Percentiles rank a stretch among this genome's conserved stretches.
These are phyloP conservation scores for Tursiops truncatus DNA, from an alignment of 2,113 vertebrate species.

Conservation along the genomic window DNA sequence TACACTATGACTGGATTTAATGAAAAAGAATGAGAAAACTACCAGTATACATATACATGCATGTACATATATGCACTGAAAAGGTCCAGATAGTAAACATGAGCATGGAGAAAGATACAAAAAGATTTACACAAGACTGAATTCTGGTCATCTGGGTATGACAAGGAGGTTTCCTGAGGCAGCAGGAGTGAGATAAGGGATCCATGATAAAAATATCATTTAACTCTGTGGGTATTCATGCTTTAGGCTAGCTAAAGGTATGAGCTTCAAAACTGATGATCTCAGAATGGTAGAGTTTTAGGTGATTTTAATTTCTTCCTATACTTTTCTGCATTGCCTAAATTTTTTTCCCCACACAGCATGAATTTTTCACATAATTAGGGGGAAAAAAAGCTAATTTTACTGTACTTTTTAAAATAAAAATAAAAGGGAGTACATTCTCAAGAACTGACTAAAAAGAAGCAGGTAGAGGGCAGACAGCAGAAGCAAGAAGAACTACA, in stretches of 20 bases:
- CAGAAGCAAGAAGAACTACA: too few relatives aligned
- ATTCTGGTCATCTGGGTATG: background rate
- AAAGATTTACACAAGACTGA: background rate
- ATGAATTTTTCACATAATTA: background rate
- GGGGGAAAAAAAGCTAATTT: background rate
- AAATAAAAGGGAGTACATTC: background rate
- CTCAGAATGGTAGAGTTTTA: background rate
- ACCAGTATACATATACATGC: background rate
- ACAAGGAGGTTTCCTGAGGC: background rate
- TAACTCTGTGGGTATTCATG: background rate
- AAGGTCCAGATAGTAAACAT: background rate
- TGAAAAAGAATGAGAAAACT: background rate
- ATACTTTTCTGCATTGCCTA: background rate
- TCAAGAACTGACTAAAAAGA: slow-evolving; percentile 13
- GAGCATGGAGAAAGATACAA: background rate
- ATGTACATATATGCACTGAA: background rate
- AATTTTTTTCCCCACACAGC: background rate
- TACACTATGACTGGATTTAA: background rate
- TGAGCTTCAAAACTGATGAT: background rate
- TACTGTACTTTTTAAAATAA: background rate
- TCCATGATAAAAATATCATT: background rate
- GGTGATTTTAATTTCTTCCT: background rate
- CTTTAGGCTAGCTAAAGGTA: background rate
- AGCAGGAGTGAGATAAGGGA: background rate
- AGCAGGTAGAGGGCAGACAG: background rate